phyloP scores from a whole-genome alignment of 2,888 invertebrate genomes.

The Spodoptera littoralis region DNA sequence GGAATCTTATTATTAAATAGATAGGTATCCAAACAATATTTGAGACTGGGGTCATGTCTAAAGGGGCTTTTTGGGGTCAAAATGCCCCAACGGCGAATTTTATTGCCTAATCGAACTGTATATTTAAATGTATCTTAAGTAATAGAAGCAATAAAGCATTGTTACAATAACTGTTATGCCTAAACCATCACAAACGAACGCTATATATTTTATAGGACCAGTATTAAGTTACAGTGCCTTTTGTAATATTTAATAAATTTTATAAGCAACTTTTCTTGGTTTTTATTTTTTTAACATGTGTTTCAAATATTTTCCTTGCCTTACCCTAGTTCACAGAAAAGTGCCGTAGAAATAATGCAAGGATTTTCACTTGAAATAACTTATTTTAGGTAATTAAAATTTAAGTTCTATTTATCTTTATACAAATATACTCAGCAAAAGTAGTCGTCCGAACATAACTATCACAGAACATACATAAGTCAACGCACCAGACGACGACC shows the following conservation, averaged over 20 bases:
- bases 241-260: constrained; percentile 82
- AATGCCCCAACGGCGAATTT: not conserved
- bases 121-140: constrained; percentile 46
- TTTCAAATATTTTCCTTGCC: too few relatives aligned
- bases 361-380: too few relatives aligned
- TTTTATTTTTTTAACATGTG: constrained; percentile 22
- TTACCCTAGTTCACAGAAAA: too few relatives aligned
- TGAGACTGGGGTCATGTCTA: constrained; percentile 9
- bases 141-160: constrained; percentile 37
- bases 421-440: too few relatives aligned
- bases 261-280: constrained; percentile 58
- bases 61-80: not conserved
- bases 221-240: constrained; percentile 82
- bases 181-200: constrained; percentile 66
- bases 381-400: too few relatives aligned
- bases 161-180: constrained; percentile 53
- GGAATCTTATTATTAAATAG: not conserved
- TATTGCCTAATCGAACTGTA: constrained; percentile 30
- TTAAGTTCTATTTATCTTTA: too few relatives aligned
- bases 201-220: constrained; percentile 65
- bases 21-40: not conserved
- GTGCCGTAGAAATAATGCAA: too few relatives aligned
- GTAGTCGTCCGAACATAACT: too few relatives aligned
- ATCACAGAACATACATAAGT: too few relatives aligned
- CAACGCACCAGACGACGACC: too few relatives aligned